A percentile compares a stretch with the other conserved stretches of the same genome.
These are phyloP conservation scores for Entomobrya multifasciata DNA, from an alignment of 2,888 invertebrate genomes.

Conservation along the genomic window DNA sequence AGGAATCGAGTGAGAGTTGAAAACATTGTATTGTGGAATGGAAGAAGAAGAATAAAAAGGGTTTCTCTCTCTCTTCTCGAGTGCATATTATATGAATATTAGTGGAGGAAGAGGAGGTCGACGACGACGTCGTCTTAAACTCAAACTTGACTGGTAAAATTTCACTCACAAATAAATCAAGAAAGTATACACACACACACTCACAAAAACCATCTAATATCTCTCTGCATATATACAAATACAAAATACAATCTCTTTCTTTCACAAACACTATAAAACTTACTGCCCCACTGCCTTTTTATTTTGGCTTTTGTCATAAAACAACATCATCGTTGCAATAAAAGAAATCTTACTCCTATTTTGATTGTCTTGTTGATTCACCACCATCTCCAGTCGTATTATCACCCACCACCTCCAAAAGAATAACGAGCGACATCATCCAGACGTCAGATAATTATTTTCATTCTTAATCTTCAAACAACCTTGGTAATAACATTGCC, in stretches of 20 bases:
- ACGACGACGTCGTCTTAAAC: no score
- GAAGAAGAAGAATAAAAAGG: conserved; percentile 2
- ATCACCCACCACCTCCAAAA: conserved; percentile 1
- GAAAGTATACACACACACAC: not conserved
- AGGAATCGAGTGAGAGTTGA: conserved; percentile 5
- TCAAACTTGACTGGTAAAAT: conserved; percentile 4
- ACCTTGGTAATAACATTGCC: no score
- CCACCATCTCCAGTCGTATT: conserved; percentile 18
- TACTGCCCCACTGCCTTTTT: conserved; percentile 30
- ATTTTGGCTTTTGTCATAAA: not conserved
- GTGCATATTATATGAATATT: conserved; percentile 16
- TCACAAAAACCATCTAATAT: not conserved
- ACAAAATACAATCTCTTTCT: no score
- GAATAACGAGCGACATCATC: no score
- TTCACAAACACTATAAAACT: not conserved
- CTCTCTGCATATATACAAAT: no score
- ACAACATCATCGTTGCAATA: not conserved
- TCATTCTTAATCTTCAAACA: not conserved
- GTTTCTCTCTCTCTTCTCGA: not conserved
- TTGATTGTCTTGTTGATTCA: not conserved
- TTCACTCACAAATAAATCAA: not conserved
- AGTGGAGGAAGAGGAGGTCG: not conserved
- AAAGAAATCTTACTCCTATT: conserved; percentile 4
- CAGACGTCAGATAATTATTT: not conserved
- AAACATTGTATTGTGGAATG: not conserved